These are phyloP conservation scores for Struthidea cinerea DNA, from an alignment of 2,113 vertebrate genomes.

Conservation along the genomic window DNA sequence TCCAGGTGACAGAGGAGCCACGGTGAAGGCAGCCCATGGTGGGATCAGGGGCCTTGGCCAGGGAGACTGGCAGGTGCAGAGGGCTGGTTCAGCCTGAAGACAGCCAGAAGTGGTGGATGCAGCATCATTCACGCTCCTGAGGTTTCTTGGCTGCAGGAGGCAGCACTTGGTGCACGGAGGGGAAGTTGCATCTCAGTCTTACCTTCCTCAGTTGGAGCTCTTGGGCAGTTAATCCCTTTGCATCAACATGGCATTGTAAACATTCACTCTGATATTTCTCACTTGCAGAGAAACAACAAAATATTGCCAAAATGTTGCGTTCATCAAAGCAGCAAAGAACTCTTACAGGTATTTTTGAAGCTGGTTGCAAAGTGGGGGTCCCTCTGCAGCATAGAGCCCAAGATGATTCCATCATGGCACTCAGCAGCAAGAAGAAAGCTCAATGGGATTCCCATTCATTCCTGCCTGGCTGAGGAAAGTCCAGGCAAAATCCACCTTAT, in stretches of 20 bases:
- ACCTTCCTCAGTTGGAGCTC: background rate
- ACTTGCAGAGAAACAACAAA: background rate
- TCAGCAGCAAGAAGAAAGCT: background rate
- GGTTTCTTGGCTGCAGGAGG: background rate
- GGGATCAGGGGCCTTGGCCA: background rate
- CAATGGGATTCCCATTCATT: background rate
- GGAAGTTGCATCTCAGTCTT: background rate
- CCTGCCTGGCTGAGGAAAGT: background rate
- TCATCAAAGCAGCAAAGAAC: background rate
- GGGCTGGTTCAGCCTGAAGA: background rate
- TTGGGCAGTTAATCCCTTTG: background rate
- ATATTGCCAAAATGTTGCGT: background rate
- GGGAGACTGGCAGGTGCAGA: background rate
- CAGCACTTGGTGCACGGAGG: background rate
- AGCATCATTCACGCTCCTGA: background rate
- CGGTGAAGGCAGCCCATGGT: background rate
- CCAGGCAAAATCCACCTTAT: background rate
- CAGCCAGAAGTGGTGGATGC: background rate
- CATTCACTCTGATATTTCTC: background rate
- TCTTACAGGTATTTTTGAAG: background rate
- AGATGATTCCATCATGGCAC: background rate
- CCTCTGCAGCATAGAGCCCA: background rate
- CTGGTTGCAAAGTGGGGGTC: background rate
- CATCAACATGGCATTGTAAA: background rate
- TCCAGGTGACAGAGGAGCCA: rapidly evolving